A percentile compares a stretch with the other conserved stretches of the same genome.
Conservation (phyloP, 2,113 vertebrate genomes). For the Todiramphus saurophagus region DNA sequence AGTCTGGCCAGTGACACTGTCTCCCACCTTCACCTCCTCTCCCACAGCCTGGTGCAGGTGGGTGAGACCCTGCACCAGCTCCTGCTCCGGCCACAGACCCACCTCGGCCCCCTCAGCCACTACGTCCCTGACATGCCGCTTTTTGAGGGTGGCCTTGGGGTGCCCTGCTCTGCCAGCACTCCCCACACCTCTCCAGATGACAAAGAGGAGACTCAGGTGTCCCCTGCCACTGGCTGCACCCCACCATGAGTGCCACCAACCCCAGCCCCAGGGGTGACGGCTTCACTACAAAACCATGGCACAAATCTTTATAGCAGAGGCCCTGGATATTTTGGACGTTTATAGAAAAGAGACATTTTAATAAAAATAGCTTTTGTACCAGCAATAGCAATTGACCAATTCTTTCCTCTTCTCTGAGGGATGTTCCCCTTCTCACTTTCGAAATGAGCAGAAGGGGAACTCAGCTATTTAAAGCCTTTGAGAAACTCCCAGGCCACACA, state of each 20-base stretch:
- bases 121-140: fast-evolving
- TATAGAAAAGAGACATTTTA: slow-evolving; percentile 12
- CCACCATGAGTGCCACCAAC: fast-evolving
- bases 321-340: not conserved
- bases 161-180: fast-evolving
- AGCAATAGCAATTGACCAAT: fast-evolving
- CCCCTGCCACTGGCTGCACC: not conserved
- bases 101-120: fast-evolving
- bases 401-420: not conserved
- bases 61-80: slow-evolving; percentile 8
- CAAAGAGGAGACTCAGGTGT: not conserved
- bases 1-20: not conserved
- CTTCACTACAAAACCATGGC: fast-evolving
- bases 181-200: fast-evolving
- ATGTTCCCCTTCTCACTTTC: slow-evolving; percentile 39
- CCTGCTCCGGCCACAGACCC: not conserved
- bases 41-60: slow-evolving; percentile 39
- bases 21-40: slow-evolving; percentile 3
- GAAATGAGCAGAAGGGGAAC: not conserved
- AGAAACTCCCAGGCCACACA: not conserved
- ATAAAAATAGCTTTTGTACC: slow-evolving; percentile 41
- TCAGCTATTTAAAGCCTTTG: not conserved
- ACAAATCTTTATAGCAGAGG: not conserved
- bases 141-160: fast-evolving
- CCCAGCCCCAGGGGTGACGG: fast-evolving